Evolutionary conservation across 2,888 invertebrate genomes (phyloP), one percentile per base, ranked within the genome.

Genomic region (Tribolium freemani): DNA sequence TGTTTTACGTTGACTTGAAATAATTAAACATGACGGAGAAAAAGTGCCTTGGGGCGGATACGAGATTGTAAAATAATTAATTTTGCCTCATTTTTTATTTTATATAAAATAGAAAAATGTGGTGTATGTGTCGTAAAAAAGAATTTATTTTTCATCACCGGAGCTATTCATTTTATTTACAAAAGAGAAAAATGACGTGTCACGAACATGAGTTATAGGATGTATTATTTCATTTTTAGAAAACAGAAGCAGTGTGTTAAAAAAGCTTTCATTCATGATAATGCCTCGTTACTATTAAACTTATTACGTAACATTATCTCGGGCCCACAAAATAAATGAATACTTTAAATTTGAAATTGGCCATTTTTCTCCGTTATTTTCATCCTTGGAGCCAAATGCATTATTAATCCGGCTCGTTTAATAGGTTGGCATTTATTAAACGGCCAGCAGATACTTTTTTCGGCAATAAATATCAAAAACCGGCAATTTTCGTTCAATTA

Each of bases 181-280:
- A 76, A 77, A 77, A 71, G 77, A 77, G 77, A 77, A 76, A 78
- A 78, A 78, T 77, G 77, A 73, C 72, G 75, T 75, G 77, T 75
- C 77, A 77, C 73, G 74, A 71, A 64, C 74, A 74, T 78, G 77
- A 78, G 75, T 77, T 76, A 78, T 78, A 76, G 74, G 74, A 66
- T 74, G 77, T 75, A 75, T 76, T 77, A 78, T 78, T 76, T 76
- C 78, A 75, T 75, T 76, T 78, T 76, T 78, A 53, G 67, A 74
- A 72, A 69, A 69, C 69, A 69, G 75, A 74, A 70, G 72, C 70
- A 54, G 70, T 71, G 57, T 20, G 67, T 64, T 69, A 61, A 69
- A 67, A 73, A 73, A 69, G 64, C 63, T 69, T 72, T 69, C 73
- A 58, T 73, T 69, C 54, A 73, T 60, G 69, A 70, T 73, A 73